A percentile compares a stretch with the other conserved stretches of the same genome.
Evolutionary conservation across 2,113 vertebrate species (phyloP).

Genomic region (Sorex araneus): DNA sequence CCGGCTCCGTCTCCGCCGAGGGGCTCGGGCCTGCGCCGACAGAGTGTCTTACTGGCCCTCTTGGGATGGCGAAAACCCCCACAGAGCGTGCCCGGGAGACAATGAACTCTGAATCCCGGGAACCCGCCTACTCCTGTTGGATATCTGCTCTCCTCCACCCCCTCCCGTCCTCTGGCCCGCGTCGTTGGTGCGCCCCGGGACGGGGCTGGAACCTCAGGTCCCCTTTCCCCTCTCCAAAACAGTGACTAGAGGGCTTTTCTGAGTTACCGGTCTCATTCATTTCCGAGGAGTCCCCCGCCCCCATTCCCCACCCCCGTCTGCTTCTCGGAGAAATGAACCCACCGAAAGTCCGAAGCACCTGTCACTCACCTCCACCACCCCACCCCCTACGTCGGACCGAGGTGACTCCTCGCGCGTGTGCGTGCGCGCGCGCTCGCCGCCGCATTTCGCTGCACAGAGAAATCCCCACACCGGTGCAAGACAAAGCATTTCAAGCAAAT

Average conservation of each 20-base stretch:
- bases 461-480: constrained; percentile 3
- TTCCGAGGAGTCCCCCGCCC: not conserved
- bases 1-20: fast-evolving
- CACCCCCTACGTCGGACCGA: too few relatives aligned
- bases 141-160: not conserved
- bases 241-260: not conserved
- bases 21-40: not conserved
- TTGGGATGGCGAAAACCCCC: not conserved
- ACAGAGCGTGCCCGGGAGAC: not conserved
- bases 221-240: not conserved
- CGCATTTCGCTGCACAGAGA: not conserved
- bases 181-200: not conserved
- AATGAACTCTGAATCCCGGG: not conserved
- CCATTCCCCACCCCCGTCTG: not conserved
- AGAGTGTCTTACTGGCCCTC: not conserved
- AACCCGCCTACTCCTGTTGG: not conserved
- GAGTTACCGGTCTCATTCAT: not conserved
- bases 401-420: not conserved
- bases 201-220: not conserved
- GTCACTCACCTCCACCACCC: not conserved
- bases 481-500: constrained; percentile 45
- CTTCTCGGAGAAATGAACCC: not conserved
- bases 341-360: not conserved
- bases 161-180: not conserved
- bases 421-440: not conserved